Percentiles rank a stretch among this genome's conserved stretches.
These are phyloP conservation scores for Planococcus citri DNA, from an alignment of 1,140 invertebrate genomes.

Conservation along the genomic window DNA sequence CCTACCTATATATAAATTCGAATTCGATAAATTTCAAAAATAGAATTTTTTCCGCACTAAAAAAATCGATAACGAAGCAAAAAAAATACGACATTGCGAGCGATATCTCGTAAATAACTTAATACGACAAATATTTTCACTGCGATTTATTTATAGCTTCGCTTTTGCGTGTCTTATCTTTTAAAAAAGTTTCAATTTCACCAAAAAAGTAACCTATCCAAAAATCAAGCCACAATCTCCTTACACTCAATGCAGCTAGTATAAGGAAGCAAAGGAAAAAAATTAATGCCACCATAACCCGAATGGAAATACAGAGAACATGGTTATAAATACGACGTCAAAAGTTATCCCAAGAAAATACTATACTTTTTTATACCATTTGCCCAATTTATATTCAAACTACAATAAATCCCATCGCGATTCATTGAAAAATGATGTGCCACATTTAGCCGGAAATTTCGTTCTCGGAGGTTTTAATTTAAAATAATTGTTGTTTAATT, in stretches of 20 bases:
- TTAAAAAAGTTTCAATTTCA: background rate
- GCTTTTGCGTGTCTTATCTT: background rate
- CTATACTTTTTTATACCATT: too few species aligned
- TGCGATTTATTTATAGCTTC: background rate
- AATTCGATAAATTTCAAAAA: background rate
- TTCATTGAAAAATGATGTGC: background rate
- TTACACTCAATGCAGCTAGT: too few species aligned
- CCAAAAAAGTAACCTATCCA: too few species aligned
- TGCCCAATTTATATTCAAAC: too few species aligned
- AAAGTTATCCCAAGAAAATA: too few species aligned
- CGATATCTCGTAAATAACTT: slow-evolving; percentile 1
- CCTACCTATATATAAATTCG: too few species aligned
- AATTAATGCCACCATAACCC: too few species aligned
- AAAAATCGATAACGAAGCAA: background rate
- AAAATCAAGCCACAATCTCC: too few species aligned
- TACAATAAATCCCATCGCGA: background rate
- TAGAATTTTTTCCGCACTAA: background rate
- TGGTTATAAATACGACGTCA: too few species aligned
- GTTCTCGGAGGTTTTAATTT: background rate
- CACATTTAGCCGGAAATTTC: background rate
- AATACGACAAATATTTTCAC: slow-evolving; percentile 4
- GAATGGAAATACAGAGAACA: too few species aligned
- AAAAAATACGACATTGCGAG: background rate
- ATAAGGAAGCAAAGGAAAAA: too few species aligned
- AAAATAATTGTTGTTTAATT: background rate